Base-by-base conservation (phyloP, 2,113 vertebrate species). In the Glaucidium brasilianum region DNA sequence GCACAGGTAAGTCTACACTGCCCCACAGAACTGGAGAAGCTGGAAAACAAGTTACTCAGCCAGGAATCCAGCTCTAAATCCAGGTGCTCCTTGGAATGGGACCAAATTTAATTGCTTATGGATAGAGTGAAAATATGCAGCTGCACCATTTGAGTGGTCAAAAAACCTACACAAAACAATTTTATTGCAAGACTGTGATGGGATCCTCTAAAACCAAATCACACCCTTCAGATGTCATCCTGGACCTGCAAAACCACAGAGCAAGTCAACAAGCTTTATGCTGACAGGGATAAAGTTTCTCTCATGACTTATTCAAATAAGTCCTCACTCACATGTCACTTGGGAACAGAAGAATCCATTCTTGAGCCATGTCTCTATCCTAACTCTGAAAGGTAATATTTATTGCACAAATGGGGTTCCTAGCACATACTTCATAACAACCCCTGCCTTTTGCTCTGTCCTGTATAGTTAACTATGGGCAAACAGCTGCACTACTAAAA, bases 71-170 rank as follows among this genome's bases (percentile, higher is more conserved):
- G 60, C 73, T 92, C 60, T 16, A 7, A 45, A 85, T 66, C 89
- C 95, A 97, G 84, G 87, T 97, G 91, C 55, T 94, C 43, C 84
- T 87, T 91, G 92, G 83, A 95, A 76, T 2, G 9, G 0, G 3
- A 75, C 55, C 89, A 95, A 73, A 60, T 43, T 58, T n/a, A 32
- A 68, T 66, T 72, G 50, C 45, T 88, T 16, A 43, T 34, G 64
- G 43, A 93, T 14, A n/a, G 58, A 63, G 58, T 47, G 35, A 76
- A 84, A 86, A 73, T 21, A 64, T 15, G 50, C 89, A 92, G 81
- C 53, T 76, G n/a, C 29, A 53, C 69, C 32, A 22, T 34, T 32
- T 20, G n/a, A 87, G 37, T 67, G 93, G 55, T 15, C 29, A 39
- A 73, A 90, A 77, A 47, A 7, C 6, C 73, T 8, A 9, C 88